Evolutionary conservation across 2,113 vertebrate species (phyloP), one percentile per base, ranked within the genome.

Genomic region (Glaucidium brasilianum): DNA sequence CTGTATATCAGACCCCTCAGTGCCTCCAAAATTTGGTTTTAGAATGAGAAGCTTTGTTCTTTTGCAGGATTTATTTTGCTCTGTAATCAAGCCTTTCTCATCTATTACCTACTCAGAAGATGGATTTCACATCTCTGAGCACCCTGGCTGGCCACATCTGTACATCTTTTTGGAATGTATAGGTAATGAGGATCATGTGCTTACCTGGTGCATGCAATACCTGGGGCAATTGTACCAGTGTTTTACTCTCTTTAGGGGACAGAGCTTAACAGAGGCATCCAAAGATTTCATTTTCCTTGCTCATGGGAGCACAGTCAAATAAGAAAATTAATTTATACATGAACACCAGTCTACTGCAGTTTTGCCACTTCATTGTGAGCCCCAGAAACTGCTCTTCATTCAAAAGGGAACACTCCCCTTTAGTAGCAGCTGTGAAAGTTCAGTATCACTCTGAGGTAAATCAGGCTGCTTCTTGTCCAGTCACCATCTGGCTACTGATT

Each of bases 401-500:
- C 77, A 66, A 25, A 55, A 82, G 14, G 43, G 50, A 90, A 37
- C 59, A 1, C 34, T 88, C 47, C n/a, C 32, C 50, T 68, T 47
- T 34, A 27, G 67, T 4, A 88, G 43, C 81, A 95, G 88, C 87
- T 92, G 87, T 56, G 84, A 77, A 47, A 86, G 64, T 88, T 77
- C 87, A 60, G 89, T 50, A 72, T 37, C 85, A 64, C 71, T 62
- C 53, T 0, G 3, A 83, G 77, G 85, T 68, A 66, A 79, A 83
- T 83, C 90, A 93, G 92, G 81, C 80, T 95, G 89, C 84, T 91
- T 80, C 89, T 94, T 96, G 87, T 69, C 90, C 96, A 26, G 69
- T 50, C 15, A 80, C 94, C 90, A 73, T 91, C 81, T 93, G 94
- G 85, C 88, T 50, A 79, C 45, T 96, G 88, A 15, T 77, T 72